Evolutionary conservation across 2,888 invertebrate species (phyloP), one percentile per base, ranked within the genome.

Genomic region (Lymantria dispar): DNA sequence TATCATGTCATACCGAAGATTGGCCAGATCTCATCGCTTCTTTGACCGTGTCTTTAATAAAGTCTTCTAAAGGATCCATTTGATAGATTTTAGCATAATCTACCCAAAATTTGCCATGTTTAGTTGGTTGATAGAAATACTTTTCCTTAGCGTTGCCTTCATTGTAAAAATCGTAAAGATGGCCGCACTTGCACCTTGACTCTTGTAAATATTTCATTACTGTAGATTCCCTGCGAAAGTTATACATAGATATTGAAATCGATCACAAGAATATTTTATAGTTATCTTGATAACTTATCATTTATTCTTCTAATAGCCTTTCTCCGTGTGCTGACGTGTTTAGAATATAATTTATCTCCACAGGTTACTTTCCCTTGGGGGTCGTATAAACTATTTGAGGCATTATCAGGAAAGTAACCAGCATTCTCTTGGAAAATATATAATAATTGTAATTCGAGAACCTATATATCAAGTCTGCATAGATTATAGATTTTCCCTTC

Each of bases 21-120:
- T 70, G 75, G n/a, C 47, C 54, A 1, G 87, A 86, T 70, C 64
- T 61, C 14, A 85, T 36, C 9, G 84, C 86, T 2, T 78, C 71
- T 45, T 51, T 64, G 29, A 87, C 62, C 1, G 78, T 76, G 3
- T 85, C 79, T 48, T 72, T 85, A 9, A 89, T 81, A 44, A 88
- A 85, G 59, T 89, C 87, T 54, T 88, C 85, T 56, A 68, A 68
- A 0, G 83, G 76, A 59, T 89, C 85, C 64, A 82, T 52, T 62
- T 88, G 86, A 48, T 68, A 87, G 37, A 90, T 64, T 68, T 86
- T 85, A 1, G 87, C 83, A n/a, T 73, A 49, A 51, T 89, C 89
- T 8, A 88, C 29, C 76, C 78, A 84, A 47, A 64, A 74, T 0
- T 76, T 70, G 0, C 71, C 76, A 38, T 82, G 70, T 58, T 57